Conservation (phyloP, 1,140 invertebrate species). For the Drosophila sechellia region DNA sequence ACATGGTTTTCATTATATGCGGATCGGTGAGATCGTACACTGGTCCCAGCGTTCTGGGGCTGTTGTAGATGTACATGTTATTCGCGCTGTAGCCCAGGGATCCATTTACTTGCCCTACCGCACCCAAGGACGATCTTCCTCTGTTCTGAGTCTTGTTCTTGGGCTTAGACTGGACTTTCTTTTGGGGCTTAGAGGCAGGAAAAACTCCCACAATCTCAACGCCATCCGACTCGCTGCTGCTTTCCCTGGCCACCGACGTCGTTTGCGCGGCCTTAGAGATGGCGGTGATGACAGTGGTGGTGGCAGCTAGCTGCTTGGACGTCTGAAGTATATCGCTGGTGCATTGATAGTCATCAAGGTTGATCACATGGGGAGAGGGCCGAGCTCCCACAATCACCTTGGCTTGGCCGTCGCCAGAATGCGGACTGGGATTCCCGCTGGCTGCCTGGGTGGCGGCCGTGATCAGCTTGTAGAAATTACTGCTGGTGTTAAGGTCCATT, state of each 20-base stretch:
- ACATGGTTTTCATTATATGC: constrained; percentile 54
- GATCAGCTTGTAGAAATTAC: constrained; percentile 64
- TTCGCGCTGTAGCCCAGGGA: constrained; percentile 50
- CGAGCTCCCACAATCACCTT: constrained; percentile 30
- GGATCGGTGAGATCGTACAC: constrained; percentile 52
- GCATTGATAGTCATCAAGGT: constrained; percentile 75
- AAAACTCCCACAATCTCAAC: constrained; percentile 78
- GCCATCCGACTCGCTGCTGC: constrained; percentile 78
- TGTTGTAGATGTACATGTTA: constrained; percentile 57
- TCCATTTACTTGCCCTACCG: constrained; percentile 30
- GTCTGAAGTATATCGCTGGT: constrained; percentile 75
- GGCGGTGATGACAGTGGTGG: constrained; percentile 35
- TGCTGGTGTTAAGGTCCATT: constrained; percentile 48
- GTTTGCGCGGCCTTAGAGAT: constrained; percentile 19
- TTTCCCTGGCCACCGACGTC: constrained; percentile 54
- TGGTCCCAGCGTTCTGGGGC: constrained; percentile 1
- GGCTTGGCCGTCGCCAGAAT: constrained; percentile 57
- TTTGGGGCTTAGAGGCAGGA: constrained; percentile 43
- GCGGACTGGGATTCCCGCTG: constrained; percentile 16
- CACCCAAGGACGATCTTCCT: constrained; percentile 13
- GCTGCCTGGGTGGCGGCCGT: constrained; percentile 41
- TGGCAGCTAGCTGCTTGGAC: constrained; percentile 71
- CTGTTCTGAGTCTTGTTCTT: constrained; percentile 44
- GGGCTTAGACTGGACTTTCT: constrained; percentile 28
- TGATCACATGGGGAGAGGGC: constrained; percentile 64